Evolutionary conservation across 2,113 vertebrate genomes (phyloP), one percentile per base, ranked within the genome.

Genomic region (Mastomys natalensis): DNA sequence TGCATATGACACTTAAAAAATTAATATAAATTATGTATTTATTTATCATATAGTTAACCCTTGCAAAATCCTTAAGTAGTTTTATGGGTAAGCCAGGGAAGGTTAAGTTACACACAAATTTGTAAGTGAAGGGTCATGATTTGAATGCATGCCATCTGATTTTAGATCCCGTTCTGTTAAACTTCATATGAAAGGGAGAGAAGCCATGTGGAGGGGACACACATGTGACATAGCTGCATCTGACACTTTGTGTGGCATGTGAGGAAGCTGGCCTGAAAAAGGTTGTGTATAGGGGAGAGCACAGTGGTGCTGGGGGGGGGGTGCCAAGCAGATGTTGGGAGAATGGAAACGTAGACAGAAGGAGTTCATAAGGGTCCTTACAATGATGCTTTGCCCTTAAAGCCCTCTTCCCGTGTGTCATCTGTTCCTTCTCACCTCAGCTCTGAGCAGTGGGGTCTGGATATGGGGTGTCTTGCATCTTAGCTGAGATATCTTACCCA

Each of bases 311-410:
- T n/a, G 17, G 45, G 5, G 17, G 45, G 5, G 22, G 4, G 26
- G 19, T 64, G 7, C 9, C 15, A 43, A 72, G 37, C 26, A 82
- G 66, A 88, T 3, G 5, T 4, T 16, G 21, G 55, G 74, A 9
- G 5, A 29, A 55, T 12, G 2, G 58, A 29, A 40, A 58, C 21
- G 0, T 1, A 43, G 6, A 4, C 8, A 3, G 12, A 68, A 13
- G 22, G 12, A 66, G 43, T 43, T 4, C 3, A 3, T 34, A 11
- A 26, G 24, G 48, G 4, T 13, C 6, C 45, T 29, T 1, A 19
- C 29, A 1, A 10, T n/a, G 24, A 43, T n/a, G 24, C 48, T 70
- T 43, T 24, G 24, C 31, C 21, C 48, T 55, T 5, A 31, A 64
- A 43, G 3, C 31, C 19, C 5, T 2, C 19, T 43, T 19, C 7